Percentiles rank a stretch among this genome's conserved stretches.
These are phyloP conservation scores for Piprites chloris DNA, from an alignment of 2,113 vertebrate genomes.

Conservation along the genomic window DNA sequence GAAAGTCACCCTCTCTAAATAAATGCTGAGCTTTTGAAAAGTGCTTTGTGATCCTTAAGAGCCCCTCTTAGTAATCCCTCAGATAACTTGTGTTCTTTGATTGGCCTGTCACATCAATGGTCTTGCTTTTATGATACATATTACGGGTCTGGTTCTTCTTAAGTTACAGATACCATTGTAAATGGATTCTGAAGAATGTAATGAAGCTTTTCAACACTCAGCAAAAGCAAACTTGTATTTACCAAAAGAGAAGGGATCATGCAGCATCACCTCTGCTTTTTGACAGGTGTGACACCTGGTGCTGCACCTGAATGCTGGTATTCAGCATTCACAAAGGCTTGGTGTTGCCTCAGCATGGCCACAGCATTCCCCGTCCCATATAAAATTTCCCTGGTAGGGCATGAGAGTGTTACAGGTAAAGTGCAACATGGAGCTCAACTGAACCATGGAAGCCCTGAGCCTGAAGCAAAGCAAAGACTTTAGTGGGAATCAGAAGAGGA, in stretches of 20 bases:
- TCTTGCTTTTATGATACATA: background rate
- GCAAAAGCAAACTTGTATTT: background rate
- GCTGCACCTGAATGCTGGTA: background rate
- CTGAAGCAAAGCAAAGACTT: background rate
- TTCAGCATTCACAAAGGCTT: rapidly evolving
- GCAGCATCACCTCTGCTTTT: background rate
- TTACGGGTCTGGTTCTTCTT: background rate
- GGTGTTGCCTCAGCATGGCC: background rate
- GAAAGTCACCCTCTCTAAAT: background rate
- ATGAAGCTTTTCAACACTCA: background rate
- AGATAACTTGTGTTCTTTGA: background rate
- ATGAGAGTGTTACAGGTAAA: background rate
- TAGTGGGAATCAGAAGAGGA: background rate
- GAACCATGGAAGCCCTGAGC: background rate
- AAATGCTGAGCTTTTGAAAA: background rate
- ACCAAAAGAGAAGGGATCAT: background rate
- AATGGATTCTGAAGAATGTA: background rate
- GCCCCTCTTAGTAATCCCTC: background rate
- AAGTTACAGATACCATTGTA: background rate
- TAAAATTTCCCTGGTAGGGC: background rate
- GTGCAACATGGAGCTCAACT: background rate
- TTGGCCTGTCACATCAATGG: background rate
- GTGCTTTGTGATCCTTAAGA: background rate
- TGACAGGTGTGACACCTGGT: background rate
- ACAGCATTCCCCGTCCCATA: background rate